Evolutionary conservation across 1,140 invertebrate species (phyloP), one percentile per base, ranked within the genome.

Genomic region (Notospermus geniculatus): DNA sequence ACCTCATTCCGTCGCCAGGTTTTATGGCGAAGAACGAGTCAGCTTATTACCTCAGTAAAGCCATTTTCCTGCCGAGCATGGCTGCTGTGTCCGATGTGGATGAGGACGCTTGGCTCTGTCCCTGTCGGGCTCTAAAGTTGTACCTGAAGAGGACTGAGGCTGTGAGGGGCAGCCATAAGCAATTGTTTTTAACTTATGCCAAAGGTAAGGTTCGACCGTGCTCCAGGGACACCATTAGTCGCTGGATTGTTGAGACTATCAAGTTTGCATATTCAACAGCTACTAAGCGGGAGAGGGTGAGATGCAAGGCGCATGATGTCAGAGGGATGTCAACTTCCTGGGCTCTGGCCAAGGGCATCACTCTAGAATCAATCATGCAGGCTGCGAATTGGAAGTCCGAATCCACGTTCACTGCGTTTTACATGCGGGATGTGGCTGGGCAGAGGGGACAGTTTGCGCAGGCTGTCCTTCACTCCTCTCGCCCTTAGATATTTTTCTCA

Each of bases 221-320:
- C 41, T 28, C 45, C 13, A 63, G 57, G 30, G 22, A 57, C 52
- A 32, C 45, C 17, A 39, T 63, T 19, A 36, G 54, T 27, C 43
- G 56, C 41, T 63, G 61, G 61, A 57, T 63, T 4, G 61, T 63
- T 27, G 23, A 11, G 27, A 17, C 27, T 2, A 0, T 57, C 13
- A 36, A 50, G n/a, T 58, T 28, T 39, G 29, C 29, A 25, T 58
- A 63, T 58, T 29, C 36, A 2, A 32, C 4, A 5, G n/a, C 46
- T 11, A 7, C 19, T 2, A n/a, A 28, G n/a, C 13, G 25, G n/a
- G 29, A 57, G 13, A 1, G 45, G 32, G 28, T 36, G 15, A 15
- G 7, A 5, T 25, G 43, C 4, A 15, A 55, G 28, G 56, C 61
- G 7, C 55, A 63, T 58, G 61, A 63, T 54, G 50, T 36, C 25